phyloP scores from a whole-genome alignment of 2,113 vertebrate genomes.

The Perca fluviatilis region DNA sequence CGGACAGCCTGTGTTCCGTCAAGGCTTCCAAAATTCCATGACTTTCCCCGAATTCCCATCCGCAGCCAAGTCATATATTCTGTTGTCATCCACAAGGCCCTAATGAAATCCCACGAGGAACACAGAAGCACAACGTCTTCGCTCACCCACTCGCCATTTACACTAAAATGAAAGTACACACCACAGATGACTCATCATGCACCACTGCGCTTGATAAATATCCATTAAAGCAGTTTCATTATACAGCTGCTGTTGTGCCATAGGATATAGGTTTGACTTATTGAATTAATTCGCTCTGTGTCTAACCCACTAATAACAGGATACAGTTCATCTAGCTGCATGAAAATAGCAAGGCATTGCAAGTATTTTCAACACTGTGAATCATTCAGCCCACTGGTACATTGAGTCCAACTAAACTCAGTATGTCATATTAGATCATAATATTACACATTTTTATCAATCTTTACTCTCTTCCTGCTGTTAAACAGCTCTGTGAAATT shows the following conservation, averaged over 20 bases:
- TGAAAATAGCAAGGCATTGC: conserved; percentile 42
- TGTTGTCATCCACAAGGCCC: conserved; percentile 74
- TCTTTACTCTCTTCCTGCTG: conserved; percentile 44
- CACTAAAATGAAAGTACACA: conserved; percentile 41
- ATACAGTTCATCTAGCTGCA: conserved; percentile 32
- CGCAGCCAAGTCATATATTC: conserved; percentile 81
- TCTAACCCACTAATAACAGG: conserved; percentile 63
- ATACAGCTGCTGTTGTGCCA: conserved; percentile 17
- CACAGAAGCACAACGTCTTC: conserved; percentile 47
- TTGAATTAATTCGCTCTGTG: conserved; percentile 51
- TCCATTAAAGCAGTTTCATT: conserved; percentile 23
- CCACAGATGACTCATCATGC: conserved; percentile 32
- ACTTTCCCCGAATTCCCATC: conserved; percentile 80
- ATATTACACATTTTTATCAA: conserved; percentile 40
- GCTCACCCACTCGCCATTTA: conserved; percentile 49
- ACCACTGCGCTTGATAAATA: conserved; percentile 3
- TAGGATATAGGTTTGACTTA: conserved; percentile 39
- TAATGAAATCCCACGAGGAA: conserved; percentile 78
- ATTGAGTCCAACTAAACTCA: conserved; percentile 40
- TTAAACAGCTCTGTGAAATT: conserved; percentile 41
- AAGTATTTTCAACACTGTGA: conserved; percentile 54
- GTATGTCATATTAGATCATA: conserved; percentile 45
- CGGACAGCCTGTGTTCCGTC: conserved; percentile 84
- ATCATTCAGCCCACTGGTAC: conserved; percentile 29
- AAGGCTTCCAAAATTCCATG: conserved; percentile 83